Base-by-base conservation (phyloP, 2,113 vertebrate genomes). In the Catharus fuscescens region DNA sequence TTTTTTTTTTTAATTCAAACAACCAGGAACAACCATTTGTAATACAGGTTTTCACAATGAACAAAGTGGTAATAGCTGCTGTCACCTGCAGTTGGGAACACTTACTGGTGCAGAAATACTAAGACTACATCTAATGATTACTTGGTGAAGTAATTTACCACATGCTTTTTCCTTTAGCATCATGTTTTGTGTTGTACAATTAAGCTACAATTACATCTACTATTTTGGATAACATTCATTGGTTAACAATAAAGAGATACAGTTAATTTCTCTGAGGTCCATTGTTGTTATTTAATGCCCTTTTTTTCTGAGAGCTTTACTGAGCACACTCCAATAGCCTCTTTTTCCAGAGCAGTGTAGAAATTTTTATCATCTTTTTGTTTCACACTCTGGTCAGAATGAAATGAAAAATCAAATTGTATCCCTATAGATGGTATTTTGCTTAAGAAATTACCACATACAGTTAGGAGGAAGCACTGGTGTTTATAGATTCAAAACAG, bases 171-270 rank as follows among this genome's bases (percentile, higher is more conserved):
- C 88, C 89, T 97, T 97, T 97, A 95, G 93, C 96, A 97, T 97
- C 91, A 97, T 97, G 97, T 97, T 98, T 97, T 98, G 96, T 98
- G 97, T 98, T 98, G 98, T 98, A 98, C 94, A 97, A 97, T 97
- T 98, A 98, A 98, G 88, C 97, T 98, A 97, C 94, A 96, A 50
- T 97, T 97, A 97, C 97, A 97, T 93, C 97, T 98, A 97, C 97
- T 98, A 98, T 98, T 98, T 98, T 98, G 98, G 97, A 98, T 98
- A 98, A 98, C 97, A 97, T 97, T 97, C 95, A 95, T 98, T 98
- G 98, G 97, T 98, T 98, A 98, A 98, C 98, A 98, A 98, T 99
- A 98, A 98, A 99, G 97, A 98, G 95, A 97, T 97, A 98, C 98
- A 98, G 95, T 97, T 98, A 93, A 98, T 97, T 97, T 96, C 95